Evolutionary conservation across 2,797 vertebrate species (phyloP).

Genomic region (Scolopax bukidnonensis): DNA sequence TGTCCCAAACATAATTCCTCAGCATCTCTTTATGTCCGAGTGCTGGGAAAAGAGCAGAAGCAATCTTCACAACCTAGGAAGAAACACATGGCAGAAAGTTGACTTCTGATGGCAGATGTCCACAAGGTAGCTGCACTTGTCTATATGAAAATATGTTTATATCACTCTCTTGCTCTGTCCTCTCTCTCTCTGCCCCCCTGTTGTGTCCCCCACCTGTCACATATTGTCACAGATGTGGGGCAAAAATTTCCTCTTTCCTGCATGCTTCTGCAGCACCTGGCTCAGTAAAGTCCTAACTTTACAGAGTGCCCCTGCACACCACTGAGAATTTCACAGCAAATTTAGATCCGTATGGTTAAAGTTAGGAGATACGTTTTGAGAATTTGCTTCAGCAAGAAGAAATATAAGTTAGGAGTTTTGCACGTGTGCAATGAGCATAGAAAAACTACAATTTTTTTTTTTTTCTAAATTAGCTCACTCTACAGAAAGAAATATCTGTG

Average conservation of each 20-base stretch:
- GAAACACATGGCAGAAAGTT: neutral
- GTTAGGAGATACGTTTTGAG: neutral
- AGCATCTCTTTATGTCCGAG: neutral
- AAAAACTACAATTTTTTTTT: neutral
- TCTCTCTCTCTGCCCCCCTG: neutral
- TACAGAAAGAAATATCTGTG: neutral
- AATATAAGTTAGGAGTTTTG: neutral
- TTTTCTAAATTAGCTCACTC: neutral
- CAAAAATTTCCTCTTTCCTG: neutral
- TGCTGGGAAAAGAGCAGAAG: neutral
- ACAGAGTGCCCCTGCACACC: neutral
- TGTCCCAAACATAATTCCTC: neutral
- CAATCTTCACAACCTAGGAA: neutral
- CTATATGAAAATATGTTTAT: neutral
- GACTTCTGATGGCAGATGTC: neutral
- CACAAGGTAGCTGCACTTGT: neutral
- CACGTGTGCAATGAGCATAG: fast-evolving
- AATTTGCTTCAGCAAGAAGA: neutral
- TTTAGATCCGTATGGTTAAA: neutral
- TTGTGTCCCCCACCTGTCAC: neutral
- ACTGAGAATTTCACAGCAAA: neutral
- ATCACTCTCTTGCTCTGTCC: neutral
- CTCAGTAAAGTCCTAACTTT: neutral
- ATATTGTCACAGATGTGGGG: neutral
- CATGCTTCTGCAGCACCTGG: neutral